Evolutionary conservation across 2,113 vertebrate species (phyloP), one percentile per base, ranked within the genome.

Genomic region (Coturnix japonica): DNA sequence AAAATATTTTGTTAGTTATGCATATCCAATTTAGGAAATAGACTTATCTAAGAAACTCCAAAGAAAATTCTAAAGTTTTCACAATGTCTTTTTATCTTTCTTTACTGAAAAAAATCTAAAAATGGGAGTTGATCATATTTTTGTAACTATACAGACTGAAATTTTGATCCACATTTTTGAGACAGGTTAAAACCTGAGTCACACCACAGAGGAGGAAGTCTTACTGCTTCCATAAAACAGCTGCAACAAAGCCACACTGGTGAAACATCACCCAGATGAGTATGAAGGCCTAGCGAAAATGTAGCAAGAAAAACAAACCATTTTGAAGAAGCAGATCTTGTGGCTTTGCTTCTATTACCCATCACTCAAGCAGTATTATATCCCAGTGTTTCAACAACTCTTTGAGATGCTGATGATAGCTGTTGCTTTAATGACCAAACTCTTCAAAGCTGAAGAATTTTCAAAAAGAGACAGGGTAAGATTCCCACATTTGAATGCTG

Each of bases 261-360:
- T 37, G 51, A 69, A 86, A 18, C 7, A 53, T 20, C n/a, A 47
- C 6, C 66, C 80, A 51, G 41, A 43, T 35, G 39, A 9, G 75
- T 37, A 72, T 2, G 2, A 85, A 76, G 31, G 5, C 41, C 87
- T 13, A 65, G 80, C 79, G 64, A 80, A 80, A 30, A 71, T 47
- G 2, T 0, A 0, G 4, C 1, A 0, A 85, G 22, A 17, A 47
- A 13, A 43, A 11, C 20, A 77, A 77, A 87, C 43, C 46, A 44
- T 77, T 87, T 22, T 80, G 69, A 90, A 90, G 20, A 16, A 53
- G 51, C 4, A 39, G 16, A 74, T 67, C 39, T 44, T 60, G 31
- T 61, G 60, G 16, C 3, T 86, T 67, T 66, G 21, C 28, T 73
- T 46, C 26, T 81, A 76, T n/a, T 66, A 59, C 18, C 33, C 3